Percentiles rank a stretch among this genome's conserved stretches.
Evolutionary conservation across 1,140 invertebrate genomes (phyloP).

Genomic region (Diuraphis noxia): DNA sequence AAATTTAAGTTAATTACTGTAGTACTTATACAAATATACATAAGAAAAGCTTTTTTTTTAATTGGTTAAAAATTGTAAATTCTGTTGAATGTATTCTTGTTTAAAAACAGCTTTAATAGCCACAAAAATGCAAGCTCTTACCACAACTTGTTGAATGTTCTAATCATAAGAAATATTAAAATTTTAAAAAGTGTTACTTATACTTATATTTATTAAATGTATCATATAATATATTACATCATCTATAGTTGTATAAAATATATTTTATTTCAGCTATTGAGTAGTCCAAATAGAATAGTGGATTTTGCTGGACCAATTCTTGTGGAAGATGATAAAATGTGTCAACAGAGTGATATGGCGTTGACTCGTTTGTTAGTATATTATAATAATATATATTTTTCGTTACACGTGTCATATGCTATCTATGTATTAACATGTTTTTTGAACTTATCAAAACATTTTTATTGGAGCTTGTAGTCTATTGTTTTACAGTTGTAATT

Average conservation of each 20-base stretch:
- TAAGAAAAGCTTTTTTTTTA: background rate
- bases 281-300: slow-evolving; percentile 72
- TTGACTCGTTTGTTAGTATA: slow-evolving; percentile 80
- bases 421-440: background rate
- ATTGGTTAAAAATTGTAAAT: background rate
- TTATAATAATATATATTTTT: slow-evolving; percentile 12
- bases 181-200: background rate
- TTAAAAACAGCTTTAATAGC: background rate
- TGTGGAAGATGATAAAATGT: slow-evolving; percentile 73
- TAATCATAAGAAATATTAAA: background rate
- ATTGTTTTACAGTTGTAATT: background rate
- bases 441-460: background rate
- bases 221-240: no score
- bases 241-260: background rate
- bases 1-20: no score
- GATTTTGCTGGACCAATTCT: slow-evolving; percentile 72
- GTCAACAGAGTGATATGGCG: slow-evolving; percentile 83
- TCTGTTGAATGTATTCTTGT: background rate
- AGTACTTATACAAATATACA: no score
- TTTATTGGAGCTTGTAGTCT: background rate
- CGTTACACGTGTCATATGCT: background rate
- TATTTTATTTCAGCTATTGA: slow-evolving; percentile 63
- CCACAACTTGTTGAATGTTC: background rate
- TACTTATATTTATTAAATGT: background rate
- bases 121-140: background rate